Percentiles rank a stretch among this genome's conserved stretches.
These are phyloP conservation scores for Andrena chrysosceles DNA, from an alignment of 2,888 invertebrate genomes.

Conservation along the genomic window DNA sequence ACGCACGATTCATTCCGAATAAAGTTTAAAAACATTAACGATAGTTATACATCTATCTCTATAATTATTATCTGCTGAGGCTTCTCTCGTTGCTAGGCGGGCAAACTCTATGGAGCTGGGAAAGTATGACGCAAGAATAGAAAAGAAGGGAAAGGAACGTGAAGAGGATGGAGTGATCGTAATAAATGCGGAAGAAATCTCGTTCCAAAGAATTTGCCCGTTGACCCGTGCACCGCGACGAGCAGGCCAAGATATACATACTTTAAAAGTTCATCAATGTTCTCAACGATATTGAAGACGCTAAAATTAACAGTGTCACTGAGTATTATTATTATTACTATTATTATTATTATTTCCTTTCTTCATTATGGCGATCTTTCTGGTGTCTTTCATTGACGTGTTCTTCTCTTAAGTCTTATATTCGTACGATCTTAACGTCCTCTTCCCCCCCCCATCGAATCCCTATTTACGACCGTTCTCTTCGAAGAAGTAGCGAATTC, in stretches of 20 bases:
- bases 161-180: not conserved
- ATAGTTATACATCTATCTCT: conserved; percentile 76
- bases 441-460: not conserved
- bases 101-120: conserved; percentile 56
- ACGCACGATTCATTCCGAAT: conserved; percentile 69
- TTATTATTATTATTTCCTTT: conserved; percentile 46
- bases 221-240: conserved; percentile 35
- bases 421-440: conserved; percentile 20
- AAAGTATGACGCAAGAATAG: not conserved
- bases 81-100: conserved; percentile 44
- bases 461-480: not conserved
- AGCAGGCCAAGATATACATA: conserved; percentile 38
- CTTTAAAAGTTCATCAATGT: conserved; percentile 38
- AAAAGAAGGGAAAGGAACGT: conserved; percentile 1
- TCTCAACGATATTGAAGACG: conserved; percentile 38
- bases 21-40: conserved; percentile 83
- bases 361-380: conserved; percentile 40
- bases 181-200: conserved; percentile 24
- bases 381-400: conserved; percentile 35
- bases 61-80: conserved; percentile 69
- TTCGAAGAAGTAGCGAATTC: conserved; percentile 18
- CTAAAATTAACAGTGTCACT: conserved; percentile 57
- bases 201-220: conserved; percentile 50
- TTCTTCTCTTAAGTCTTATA: conserved; percentile 30
- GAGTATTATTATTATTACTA: conserved; percentile 62